These are phyloP conservation scores for Thelaira solivaga DNA, from an alignment of 2,888 invertebrate species.

Conservation along the genomic window DNA sequence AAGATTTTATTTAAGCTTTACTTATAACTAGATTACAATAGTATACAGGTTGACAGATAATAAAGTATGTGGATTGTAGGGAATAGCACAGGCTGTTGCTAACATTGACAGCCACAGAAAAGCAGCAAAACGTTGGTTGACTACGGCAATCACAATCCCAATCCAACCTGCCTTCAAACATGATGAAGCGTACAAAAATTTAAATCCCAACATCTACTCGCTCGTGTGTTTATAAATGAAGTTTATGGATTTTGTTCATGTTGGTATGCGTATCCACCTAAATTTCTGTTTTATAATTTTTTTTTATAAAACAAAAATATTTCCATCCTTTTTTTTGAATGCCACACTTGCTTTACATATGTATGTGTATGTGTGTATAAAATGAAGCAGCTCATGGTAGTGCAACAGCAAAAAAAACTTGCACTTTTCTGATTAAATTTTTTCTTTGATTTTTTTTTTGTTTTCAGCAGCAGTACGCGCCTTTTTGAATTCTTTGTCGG, in stretches of 20 bases:
- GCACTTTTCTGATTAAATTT: slow-evolving; percentile 42
- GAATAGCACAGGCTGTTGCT: no score
- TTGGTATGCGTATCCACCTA: background rate
- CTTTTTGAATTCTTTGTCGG: slow-evolving; percentile 18
- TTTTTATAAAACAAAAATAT: background rate
- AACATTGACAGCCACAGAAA: no score
- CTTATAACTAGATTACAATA: no score
- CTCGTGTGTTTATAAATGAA: slow-evolving; percentile 9
- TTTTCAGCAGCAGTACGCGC: background rate
- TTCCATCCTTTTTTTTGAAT: slow-evolving; percentile 30
- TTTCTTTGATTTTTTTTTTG: slow-evolving; percentile 17
- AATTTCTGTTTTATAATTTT: no score
- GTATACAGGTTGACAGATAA: no score
- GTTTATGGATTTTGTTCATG: background rate
- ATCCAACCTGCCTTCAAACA: no score
- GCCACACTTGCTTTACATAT: slow-evolving; percentile 29
- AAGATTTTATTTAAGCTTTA: no score
- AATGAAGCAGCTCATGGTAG: slow-evolving; percentile 11
- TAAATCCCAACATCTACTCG: slow-evolving; percentile 13
- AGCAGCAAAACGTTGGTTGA: no score
- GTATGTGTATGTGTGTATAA: background rate
- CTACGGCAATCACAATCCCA: no score
- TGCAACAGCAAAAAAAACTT: slow-evolving; percentile 23
- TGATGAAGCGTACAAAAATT: no score
- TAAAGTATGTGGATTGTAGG: no score